phyloP scores from a whole-genome alignment of 1,140 invertebrate species.

The Chionoecetes opilio region DNA sequence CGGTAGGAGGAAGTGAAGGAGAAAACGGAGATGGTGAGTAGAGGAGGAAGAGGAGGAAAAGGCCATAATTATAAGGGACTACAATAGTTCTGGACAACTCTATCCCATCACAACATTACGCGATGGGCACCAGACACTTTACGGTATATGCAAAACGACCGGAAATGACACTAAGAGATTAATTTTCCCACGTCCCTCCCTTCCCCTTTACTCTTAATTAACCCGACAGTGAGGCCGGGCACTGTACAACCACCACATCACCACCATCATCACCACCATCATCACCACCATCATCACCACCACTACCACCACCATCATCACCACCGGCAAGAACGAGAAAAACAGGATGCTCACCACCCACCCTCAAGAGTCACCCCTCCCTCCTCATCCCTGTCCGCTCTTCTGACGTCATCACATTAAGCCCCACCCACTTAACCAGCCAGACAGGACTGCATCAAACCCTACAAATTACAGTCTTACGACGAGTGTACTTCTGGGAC shows the following conservation, averaged over 20 bases:
- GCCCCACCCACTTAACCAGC: neutral
- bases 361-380: neutral
- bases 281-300: neutral
- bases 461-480: too few species aligned
- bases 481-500: too few species aligned
- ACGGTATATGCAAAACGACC: neutral
- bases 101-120: neutral
- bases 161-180: conserved; percentile 15
- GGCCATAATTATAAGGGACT: neutral
- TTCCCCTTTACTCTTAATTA: neutral
- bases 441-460: neutral
- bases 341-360: neutral
- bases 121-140: neutral
- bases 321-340: neutral
- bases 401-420: neutral
- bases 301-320: conserved; percentile 35
- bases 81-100: neutral
- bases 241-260: neutral
- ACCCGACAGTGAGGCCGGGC: neutral
- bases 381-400: neutral
- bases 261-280: neutral
- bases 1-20: too few species aligned
- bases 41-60: neutral
- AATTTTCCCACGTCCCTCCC: neutral
- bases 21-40: neutral